Base-by-base conservation (phyloP, 2,888 invertebrate species). In the Didymodactylos carnosus region DNA sequence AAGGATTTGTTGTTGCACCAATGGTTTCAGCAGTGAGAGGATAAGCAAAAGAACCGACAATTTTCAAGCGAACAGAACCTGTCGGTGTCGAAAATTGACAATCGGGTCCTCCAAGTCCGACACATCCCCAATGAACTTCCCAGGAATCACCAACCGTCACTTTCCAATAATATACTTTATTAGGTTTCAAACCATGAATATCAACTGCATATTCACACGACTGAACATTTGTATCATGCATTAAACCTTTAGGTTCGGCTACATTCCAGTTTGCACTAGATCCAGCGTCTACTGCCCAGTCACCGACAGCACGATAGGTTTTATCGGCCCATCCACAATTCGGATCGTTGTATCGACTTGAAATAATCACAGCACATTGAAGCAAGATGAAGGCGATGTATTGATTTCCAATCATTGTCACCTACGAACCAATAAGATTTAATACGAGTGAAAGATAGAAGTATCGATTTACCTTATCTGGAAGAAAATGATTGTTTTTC, bases 261-360 rank as follows among this genome's bases (percentile, higher is more conserved):
- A 39, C 41, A 46, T 74, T 74, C 74, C 74, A 74, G 10, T 70
- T 40, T n/a, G 29, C 35, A 39, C 25, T 71, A 3, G 71, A 41
- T 69, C 74, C 74, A 43, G 74, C 71, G 25, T 74, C 74, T 39
- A 74, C 39, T 35, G 53, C 53, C 74, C 74, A 74, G 41, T 74
- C 74, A 69, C 74, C 74, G n/a, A 41, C 39, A 29, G 74, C 74
- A 40, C 74, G 27, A 41, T 41, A 62, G 0, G 35, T 19, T 62
- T 35, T 11, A 27, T 35, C 35, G 3, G 35, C n/a, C 62, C 62
- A 62, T 35, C 62, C 62, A 62, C 62, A 62, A 11, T 62, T 35
- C 2, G 62, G 62, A 62, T 62, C 62, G n/a, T 19, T 35, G 19
- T 62, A 62, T 62, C 35, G 6, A 8, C 35, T 35, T 35, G 8